phyloP scores from a whole-genome alignment of 2,797 vertebrate species.

The Loris lydekkerianus region DNA sequence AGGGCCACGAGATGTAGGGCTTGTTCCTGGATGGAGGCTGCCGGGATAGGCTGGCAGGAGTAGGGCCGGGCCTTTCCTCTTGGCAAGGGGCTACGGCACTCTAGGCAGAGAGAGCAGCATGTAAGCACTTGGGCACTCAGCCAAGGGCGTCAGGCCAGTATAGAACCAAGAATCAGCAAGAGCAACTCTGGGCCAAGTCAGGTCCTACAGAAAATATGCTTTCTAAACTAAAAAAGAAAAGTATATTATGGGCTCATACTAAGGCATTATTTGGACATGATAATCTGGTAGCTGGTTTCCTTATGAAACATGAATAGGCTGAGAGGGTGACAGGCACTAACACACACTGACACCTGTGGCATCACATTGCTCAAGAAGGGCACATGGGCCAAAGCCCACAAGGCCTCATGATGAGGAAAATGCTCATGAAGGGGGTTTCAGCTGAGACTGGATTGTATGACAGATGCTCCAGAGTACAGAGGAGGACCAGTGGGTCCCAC shows the following conservation, averaged over 20 bases:
- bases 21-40: conserved; percentile 92
- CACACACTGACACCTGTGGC: rapidly evolving
- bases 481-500: neutral
- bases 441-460: neutral
- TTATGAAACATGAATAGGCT: rapidly evolving
- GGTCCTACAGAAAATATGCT: neutral
- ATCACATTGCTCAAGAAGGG: too few relatives aligned
- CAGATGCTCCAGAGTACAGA: too few relatives aligned
- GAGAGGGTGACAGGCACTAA: neutral
- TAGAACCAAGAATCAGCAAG: neutral
- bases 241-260: rapidly evolving
- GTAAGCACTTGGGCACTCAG: neutral
- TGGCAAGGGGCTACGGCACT: conserved; percentile 92
- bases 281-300: neutral
- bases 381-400: neutral
- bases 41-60: conserved; percentile 91
- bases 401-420: too few relatives aligned
- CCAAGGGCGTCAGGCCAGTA: rapidly evolving
- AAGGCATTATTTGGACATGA: neutral
- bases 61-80: conserved; percentile 93
- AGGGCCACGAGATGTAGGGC: conserved; percentile 95
- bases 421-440: neutral
- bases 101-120: conserved; percentile 84
- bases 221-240: neutral
- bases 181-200: neutral